Evolutionary conservation across 2,797 vertebrate genomes (phyloP), one percentile per base, ranked within the genome.

Genomic region (Amblyopsis hoosieri): DNA sequence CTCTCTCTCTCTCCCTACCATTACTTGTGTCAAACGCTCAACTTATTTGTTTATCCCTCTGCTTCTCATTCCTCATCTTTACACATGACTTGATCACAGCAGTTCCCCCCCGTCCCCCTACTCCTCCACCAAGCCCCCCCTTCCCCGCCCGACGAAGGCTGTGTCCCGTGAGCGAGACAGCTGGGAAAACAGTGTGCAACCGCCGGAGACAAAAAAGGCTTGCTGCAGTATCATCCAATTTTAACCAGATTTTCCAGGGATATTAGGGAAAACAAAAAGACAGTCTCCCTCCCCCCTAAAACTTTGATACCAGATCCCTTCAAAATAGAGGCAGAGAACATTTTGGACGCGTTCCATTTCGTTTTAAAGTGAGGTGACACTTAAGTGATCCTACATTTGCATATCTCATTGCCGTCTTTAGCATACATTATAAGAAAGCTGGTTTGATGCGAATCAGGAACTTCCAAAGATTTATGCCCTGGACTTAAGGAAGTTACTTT

Each of bases 181-280:
- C 90, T 92, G 89, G 87, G 87, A 87, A 90, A 90, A 85, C 87
- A 91, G 89, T 87, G 85, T 78, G 84, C 81, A 85, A 84, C 85
- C 87, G 46, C 71, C 72, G 58, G 62, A 73, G 19, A 71, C 72
- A 74, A 49, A 65, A 75, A 68, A 31, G 45, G 54, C 82, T 66
- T 56, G 29, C 52, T 62, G 76, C 84, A 50, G 61, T 57, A 73
- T 87, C 83, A 67, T 76, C 75, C 78, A 66, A 78, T 85, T 88
- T 83, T 87, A 89, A 91, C 79, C 90, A 90, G 89, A 90, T 91
- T 92, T 92, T 90, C 80, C 87, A 88, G 87, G 86, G 90, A 90
- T 89, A 90, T 90, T 86, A 90, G 81, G 66, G 69, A 76, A 89
- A 87, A 91, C 87, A 91, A 90, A 90, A 85, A 81, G 88, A 33